Evolutionary conservation across 2,888 invertebrate genomes (phyloP).

Genomic region (Vesta saturnalis): DNA sequence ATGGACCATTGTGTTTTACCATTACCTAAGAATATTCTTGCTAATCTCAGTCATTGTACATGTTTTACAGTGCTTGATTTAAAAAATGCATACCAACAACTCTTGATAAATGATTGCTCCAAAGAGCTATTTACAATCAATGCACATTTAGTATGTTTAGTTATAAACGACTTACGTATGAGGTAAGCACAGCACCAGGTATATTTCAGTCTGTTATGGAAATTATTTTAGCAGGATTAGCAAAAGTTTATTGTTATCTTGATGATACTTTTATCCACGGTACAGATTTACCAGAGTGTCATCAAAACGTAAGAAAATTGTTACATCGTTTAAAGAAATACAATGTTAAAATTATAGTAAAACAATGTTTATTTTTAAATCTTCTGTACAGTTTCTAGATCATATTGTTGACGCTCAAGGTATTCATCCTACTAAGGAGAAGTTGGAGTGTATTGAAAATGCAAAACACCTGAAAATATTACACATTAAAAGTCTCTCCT

Average conservation of each 20-base stretch:
- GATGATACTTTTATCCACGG: neutral
- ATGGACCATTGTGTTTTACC: neutral
- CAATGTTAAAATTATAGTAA: no score
- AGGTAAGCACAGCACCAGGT: conserved; percentile 45
- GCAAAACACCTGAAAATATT: no score
- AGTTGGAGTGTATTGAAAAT: no score
- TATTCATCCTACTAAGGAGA: no score
- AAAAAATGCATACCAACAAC: neutral
- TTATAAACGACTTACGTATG: conserved; percentile 44
- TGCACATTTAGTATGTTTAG: conserved; percentile 41
- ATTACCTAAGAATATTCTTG: neutral
- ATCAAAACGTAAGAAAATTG: neutral
- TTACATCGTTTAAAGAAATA: no score
- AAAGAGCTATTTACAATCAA: conserved; percentile 42
- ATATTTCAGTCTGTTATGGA: conserved; percentile 50
- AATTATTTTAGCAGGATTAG: neutral
- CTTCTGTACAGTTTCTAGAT: no score
- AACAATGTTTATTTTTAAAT: no score
- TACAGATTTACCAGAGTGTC: no score
- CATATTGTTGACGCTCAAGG: no score
- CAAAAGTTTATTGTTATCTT: neutral
- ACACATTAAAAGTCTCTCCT: neutral
- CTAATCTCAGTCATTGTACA: neutral
- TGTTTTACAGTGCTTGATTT: neutral
- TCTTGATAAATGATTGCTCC: conserved; percentile 34